phyloP scores from a whole-genome alignment of 2,797 vertebrate species.

The Characodon lateralis region DNA sequence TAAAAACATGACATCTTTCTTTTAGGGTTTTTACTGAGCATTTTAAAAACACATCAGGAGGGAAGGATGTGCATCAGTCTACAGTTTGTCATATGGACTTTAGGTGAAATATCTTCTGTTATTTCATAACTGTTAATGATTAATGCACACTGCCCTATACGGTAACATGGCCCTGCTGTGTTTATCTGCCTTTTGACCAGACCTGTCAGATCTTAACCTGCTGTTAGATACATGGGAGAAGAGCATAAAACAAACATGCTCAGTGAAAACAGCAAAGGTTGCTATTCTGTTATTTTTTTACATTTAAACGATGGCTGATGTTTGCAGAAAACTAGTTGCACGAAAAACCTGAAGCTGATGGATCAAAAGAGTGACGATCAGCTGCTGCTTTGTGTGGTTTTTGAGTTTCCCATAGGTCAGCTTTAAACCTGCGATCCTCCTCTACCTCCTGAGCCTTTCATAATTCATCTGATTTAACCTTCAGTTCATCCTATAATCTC shows the following conservation, averaged over 20 bases:
- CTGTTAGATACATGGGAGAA: no score
- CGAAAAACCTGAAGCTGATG: neutral
- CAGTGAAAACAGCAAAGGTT: neutral
- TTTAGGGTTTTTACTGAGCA: no score
- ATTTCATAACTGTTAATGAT: slow-evolving; percentile 1
- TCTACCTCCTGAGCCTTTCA: neutral
- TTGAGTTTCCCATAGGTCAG: neutral
- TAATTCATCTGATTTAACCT: neutral
- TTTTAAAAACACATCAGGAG: neutral
- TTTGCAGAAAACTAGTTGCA: neutral
- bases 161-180: neutral
- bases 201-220: neutral
- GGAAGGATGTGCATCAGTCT: neutral
- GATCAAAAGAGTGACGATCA: neutral
- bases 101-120: neutral
- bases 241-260: neutral
- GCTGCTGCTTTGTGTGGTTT: neutral
- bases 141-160: no score
- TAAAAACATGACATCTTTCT: neutral
- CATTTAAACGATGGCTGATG: neutral
- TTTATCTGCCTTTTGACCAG: slow-evolving; percentile 16
- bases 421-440: neutral
- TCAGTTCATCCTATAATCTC: neutral
- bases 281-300: neutral
- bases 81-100: neutral